These are phyloP conservation scores for Moxostoma hubbsi DNA, from an alignment of 2,797 vertebrate species.

Conservation along the genomic window DNA sequence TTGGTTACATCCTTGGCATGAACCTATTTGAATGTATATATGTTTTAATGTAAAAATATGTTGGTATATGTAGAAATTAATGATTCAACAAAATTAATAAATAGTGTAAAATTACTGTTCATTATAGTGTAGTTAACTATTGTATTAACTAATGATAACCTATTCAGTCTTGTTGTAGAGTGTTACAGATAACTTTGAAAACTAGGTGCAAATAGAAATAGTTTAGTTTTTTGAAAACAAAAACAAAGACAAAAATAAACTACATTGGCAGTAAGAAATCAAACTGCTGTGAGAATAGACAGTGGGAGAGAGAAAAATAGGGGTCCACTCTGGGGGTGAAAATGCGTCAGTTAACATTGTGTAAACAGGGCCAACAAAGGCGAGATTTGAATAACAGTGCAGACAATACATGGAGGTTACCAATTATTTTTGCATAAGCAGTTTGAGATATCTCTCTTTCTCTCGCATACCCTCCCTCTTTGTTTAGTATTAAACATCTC, in stretches of 20 bases:
- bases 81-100: too few relatives aligned
- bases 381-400: constrained; percentile 66
- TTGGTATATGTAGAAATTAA: too few relatives aligned
- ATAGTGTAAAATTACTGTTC: too few relatives aligned
- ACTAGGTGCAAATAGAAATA: constrained; percentile 16
- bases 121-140: too few relatives aligned
- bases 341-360: constrained; percentile 65
- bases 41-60: too few relatives aligned
- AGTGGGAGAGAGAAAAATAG: constrained; percentile 42
- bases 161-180: neutral
- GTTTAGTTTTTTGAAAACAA: constrained; percentile 13
- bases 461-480: constrained; percentile 49
- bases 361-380: constrained; percentile 71
- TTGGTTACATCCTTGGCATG: too few relatives aligned
- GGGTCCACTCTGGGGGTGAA: constrained; percentile 59
- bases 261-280: constrained; percentile 51
- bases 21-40: too few relatives aligned
- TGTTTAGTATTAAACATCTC: constrained; percentile 70
- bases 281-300: constrained; percentile 52
- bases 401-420: constrained; percentile 60
- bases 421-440: constrained; percentile 68
- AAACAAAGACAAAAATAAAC: constrained; percentile 46
- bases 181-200: constrained; percentile 22
- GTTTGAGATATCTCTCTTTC: constrained; percentile 53
- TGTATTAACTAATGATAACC: neutral